Evolutionary conservation across 2,797 vertebrate genomes (phyloP).

Genomic region (Xenentodon cancila): DNA sequence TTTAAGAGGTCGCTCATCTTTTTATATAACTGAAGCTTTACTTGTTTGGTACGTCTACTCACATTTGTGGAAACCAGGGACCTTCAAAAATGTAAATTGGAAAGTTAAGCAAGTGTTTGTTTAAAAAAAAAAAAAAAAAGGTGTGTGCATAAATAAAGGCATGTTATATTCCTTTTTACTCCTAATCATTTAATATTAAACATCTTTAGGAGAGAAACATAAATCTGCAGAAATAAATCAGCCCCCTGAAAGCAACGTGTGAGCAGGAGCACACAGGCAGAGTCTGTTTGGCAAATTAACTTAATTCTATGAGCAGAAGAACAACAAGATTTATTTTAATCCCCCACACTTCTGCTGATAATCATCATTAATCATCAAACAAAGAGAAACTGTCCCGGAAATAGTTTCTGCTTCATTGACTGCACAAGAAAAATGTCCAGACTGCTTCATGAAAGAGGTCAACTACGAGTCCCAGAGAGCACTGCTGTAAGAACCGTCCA

Average conservation of each 20-base stretch:
- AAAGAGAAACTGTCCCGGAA: slow-evolving; percentile 27
- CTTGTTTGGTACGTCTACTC: too few species aligned
- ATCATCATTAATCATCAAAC: slow-evolving; percentile 56
- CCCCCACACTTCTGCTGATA: slow-evolving; percentile 35
- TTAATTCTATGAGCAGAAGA: slow-evolving; percentile 44
- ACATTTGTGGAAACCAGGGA: too few species aligned
- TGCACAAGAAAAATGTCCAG: slow-evolving; percentile 9
- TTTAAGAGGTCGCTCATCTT: too few species aligned
- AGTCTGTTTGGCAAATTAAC: slow-evolving; percentile 32
- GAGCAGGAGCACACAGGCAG: slow-evolving; percentile 10
- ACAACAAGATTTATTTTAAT: slow-evolving; percentile 48
- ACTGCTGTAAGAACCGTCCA: slow-evolving; percentile 37
- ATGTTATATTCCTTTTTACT: too few species aligned
- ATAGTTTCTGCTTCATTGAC: slow-evolving; percentile 41
- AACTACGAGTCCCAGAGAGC: slow-evolving; percentile 46
- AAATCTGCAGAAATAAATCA: too few species aligned
- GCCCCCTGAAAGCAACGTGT: slow-evolving; percentile 9
- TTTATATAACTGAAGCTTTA: too few species aligned
- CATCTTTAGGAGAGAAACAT: too few species aligned
- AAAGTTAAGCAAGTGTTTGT: too few species aligned
- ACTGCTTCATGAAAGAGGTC: slow-evolving; percentile 18
- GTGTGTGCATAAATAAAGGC: too few species aligned
- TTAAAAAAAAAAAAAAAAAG: too few species aligned
- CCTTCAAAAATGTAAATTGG: too few species aligned
- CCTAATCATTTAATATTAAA: too few species aligned